Evolutionary conservation across 2,888 invertebrate genomes (phyloP).

Genomic region (Eristalinus sepulchralis): DNA sequence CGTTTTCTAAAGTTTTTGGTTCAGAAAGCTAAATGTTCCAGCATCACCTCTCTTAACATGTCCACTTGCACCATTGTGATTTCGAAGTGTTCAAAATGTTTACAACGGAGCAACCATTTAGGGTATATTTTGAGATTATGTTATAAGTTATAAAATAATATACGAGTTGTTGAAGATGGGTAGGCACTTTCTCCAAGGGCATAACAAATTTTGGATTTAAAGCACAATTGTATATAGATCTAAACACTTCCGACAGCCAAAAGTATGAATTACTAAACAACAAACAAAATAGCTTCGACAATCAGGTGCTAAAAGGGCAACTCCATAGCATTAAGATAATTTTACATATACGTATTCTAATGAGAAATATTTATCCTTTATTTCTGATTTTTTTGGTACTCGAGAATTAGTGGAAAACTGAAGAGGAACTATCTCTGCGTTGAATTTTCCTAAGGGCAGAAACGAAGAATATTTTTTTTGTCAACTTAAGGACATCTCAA

Average conservation of each 20-base stretch:
- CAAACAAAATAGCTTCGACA: neutral
- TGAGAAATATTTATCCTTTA: neutral
- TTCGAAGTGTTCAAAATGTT: neutral
- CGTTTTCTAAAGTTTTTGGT: no score
- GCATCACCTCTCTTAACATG: no score
- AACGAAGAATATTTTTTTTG: neutral
- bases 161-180: neutral
- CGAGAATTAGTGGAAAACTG: neutral
- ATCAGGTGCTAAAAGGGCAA: neutral
- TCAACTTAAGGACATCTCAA: neutral
- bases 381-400: neutral
- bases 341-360: neutral
- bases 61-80: neutral
- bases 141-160: neutral
- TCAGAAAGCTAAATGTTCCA: no score
- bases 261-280: neutral
- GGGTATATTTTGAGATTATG: neutral
- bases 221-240: neutral
- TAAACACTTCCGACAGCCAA: neutral
- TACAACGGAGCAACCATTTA: neutral
- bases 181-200: neutral
- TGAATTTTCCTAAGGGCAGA: conserved; percentile 15
- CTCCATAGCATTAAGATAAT: conserved; percentile 18
- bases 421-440: neutral
- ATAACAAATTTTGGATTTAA: neutral